Evolutionary conservation across 2,113 vertebrate species (phyloP).

Genomic region (Nycticebus coucang): DNA sequence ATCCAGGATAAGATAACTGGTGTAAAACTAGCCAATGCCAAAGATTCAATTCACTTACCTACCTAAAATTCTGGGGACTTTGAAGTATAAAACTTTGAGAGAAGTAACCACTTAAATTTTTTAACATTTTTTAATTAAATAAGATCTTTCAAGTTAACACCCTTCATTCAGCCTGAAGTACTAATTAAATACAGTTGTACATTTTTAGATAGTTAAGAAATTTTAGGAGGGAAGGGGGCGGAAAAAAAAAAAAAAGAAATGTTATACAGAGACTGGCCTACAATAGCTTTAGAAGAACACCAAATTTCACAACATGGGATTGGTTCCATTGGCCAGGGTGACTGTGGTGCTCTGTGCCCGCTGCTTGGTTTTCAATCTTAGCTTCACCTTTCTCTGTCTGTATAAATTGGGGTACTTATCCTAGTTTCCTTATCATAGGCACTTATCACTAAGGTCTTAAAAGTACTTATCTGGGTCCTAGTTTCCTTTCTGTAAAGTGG

Average conservation of each 20-base stretch:
- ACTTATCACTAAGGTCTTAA: too few relatives aligned
- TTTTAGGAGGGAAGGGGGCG: too few relatives aligned
- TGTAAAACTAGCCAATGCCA: not conserved
- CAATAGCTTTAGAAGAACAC: not conserved
- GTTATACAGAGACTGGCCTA: not conserved
- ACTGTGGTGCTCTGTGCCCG: fast-evolving
- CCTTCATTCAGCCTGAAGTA: not conserved
- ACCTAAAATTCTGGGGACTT: not conserved
- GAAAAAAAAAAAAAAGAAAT: too few relatives aligned
- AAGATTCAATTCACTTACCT: not conserved
- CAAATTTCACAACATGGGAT: not conserved
- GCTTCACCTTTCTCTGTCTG: not conserved
- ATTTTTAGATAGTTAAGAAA: not conserved
- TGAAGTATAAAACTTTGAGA: not conserved
- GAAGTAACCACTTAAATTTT: not conserved
- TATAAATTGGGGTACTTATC: not conserved
- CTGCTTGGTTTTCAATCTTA: not conserved
- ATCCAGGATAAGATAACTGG: not conserved
- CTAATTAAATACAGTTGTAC: not conserved
- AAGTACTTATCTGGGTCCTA: too few relatives aligned
- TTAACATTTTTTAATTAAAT: not conserved
- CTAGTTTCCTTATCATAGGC: not conserved
- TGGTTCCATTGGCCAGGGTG: not conserved
- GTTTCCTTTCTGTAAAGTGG: not conserved
- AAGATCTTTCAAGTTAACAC: not conserved